Conservation (phyloP, 2,888 invertebrate species). For the Camptogramma bilineatum region DNA sequence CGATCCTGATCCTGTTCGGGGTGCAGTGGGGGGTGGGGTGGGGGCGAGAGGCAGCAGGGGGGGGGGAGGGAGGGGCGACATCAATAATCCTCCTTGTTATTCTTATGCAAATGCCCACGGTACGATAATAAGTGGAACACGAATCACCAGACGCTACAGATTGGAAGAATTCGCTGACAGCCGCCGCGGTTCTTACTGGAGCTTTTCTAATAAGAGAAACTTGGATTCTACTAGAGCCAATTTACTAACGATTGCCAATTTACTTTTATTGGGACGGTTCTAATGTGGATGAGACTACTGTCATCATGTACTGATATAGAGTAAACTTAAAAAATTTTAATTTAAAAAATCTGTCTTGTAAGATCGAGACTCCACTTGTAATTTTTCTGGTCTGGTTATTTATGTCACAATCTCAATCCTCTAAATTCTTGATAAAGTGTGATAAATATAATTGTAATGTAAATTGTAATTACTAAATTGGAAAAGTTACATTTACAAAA, state of each 20-base stretch:
- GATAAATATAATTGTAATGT: no score
- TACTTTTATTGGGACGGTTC: neutral
- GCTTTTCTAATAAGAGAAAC: conserved; percentile 17
- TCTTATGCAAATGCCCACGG: conserved; percentile 84
- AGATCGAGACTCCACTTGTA: no score
- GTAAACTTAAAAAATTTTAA: no score
- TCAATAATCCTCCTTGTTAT: conserved; percentile 85
- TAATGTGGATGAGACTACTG: neutral
- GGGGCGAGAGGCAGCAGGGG: conserved; percentile 7
- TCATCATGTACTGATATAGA: no score
- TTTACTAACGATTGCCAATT: neutral
- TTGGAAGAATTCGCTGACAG: conserved; percentile 78
- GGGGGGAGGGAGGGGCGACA: conserved; percentile 60
- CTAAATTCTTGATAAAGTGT: no score
- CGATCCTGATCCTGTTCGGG: conserved; percentile 36
- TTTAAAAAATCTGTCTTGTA: no score
- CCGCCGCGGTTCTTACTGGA: conserved; percentile 41
- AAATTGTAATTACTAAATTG: no score
- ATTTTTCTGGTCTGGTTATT: no score
- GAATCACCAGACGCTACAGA: conserved; percentile 82
- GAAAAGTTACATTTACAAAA: no score
- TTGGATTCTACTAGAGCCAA: neutral
- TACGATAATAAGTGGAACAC: conserved; percentile 83
- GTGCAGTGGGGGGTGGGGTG: conserved; percentile 42
- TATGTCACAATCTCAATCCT: no score